phyloP scores from a whole-genome alignment of 2,797 vertebrate species.

The Pangasius sanitwongsei region DNA sequence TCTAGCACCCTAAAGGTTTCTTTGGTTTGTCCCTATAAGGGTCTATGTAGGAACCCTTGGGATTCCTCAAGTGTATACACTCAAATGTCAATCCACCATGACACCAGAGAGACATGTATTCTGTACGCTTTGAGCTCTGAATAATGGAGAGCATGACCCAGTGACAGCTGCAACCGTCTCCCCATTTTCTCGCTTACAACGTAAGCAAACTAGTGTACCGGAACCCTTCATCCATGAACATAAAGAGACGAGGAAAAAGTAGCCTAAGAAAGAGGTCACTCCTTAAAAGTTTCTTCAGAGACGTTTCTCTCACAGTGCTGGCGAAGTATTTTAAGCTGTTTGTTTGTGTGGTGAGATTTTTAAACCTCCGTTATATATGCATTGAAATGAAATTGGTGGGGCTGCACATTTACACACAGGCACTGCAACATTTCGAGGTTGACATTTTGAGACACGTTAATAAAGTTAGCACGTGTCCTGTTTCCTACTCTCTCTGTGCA shows the following conservation, averaged over 20 bases:
- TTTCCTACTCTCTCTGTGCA: not conserved
- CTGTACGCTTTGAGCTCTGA: slow-evolving; percentile 51
- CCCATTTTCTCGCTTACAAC: slow-evolving; percentile 5
- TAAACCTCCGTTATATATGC: not conserved
- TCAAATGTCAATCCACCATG: slow-evolving; percentile 22
- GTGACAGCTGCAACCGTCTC: slow-evolving; percentile 52
- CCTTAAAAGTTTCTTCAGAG: not conserved
- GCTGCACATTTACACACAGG: not conserved
- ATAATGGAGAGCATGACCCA: not conserved
- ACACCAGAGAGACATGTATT: slow-evolving; percentile 52
- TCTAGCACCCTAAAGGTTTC: not conserved
- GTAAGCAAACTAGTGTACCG: slow-evolving; percentile 21
- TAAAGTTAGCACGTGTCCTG: not conserved
- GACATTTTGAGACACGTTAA: not conserved
- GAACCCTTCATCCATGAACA: slow-evolving; percentile 19
- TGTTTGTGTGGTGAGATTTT: slow-evolving; percentile 12
- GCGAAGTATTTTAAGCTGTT: slow-evolving; percentile 41
- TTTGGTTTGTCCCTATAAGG: not conserved
- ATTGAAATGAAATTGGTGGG: not conserved
- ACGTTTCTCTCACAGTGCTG: not conserved
- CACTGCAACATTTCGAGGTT: not conserved
- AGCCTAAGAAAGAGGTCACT: not conserved
- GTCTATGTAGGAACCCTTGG: not conserved
- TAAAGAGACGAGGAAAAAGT: not conserved
- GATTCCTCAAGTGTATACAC: not conserved